Evolutionary conservation across 2,888 invertebrate species (phyloP).

Genomic region (Nezara viridula): DNA sequence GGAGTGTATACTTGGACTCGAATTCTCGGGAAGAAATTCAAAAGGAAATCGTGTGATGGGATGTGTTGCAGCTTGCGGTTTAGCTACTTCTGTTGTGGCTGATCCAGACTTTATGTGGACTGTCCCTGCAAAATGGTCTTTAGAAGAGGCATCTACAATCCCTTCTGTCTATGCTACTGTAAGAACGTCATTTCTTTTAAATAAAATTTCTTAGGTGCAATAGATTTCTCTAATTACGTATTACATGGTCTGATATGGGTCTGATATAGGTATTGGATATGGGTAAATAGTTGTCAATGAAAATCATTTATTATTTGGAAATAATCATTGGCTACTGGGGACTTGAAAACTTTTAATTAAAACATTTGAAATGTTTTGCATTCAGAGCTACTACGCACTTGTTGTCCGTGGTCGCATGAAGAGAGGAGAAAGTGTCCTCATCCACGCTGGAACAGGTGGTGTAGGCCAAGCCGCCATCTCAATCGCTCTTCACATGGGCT

Average conservation of each 20-base stretch:
- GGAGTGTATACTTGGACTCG: slow-evolving; percentile 95
- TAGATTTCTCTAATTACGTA: not conserved
- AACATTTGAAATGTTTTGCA: slow-evolving; percentile 64
- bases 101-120: slow-evolving; percentile 90
- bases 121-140: slow-evolving; percentile 87
- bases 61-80: slow-evolving; percentile 88
- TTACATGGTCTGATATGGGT: too few species aligned
- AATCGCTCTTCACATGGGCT: slow-evolving; percentile 90
- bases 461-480: slow-evolving; percentile 98
- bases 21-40: slow-evolving; percentile 88
- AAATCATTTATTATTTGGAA: too few species aligned
- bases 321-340: not conserved
- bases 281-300: not conserved
- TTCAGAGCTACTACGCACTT: slow-evolving; percentile 89
- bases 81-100: slow-evolving; percentile 92
- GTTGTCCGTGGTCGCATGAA: slow-evolving; percentile 88
- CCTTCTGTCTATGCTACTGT: slow-evolving; percentile 94
- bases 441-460: slow-evolving; percentile 96
- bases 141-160: slow-evolving; percentile 94
- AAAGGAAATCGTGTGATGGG: slow-evolving; percentile 90
- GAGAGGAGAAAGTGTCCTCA: slow-evolving; percentile 86
- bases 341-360: not conserved
- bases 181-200: slow-evolving; percentile 66
- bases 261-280: too few species aligned
- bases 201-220: not conserved